phyloP scores from a whole-genome alignment of 2,113 vertebrate species.

The Chaetodon trifascialis region DNA sequence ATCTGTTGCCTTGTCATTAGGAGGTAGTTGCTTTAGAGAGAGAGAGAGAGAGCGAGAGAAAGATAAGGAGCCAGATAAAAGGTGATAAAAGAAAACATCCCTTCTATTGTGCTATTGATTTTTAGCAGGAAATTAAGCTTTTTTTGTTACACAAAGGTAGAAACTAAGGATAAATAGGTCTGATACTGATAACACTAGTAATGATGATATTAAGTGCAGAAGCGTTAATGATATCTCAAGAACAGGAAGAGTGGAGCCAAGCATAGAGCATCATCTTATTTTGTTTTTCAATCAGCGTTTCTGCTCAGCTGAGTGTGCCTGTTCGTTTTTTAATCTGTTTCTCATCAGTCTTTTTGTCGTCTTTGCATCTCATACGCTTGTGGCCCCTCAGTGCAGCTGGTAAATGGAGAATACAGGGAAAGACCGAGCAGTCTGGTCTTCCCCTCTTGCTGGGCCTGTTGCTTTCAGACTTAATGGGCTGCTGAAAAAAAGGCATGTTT shows the following conservation, averaged over 20 bases:
- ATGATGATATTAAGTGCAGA: conserved; percentile 53
- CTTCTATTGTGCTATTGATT: conserved; percentile 56
- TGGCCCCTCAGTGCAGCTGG: conserved; percentile 4
- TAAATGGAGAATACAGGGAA: conserved; percentile 14
- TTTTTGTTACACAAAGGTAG: conserved; percentile 37
- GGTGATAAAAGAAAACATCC: conserved; percentile 11
- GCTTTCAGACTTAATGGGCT: conserved; percentile 63
- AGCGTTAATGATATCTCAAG: conserved; percentile 52
- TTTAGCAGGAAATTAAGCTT: conserved; percentile 39
- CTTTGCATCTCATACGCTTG: conserved; percentile 1
- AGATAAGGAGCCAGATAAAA: conserved; percentile 33
- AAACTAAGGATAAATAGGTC: conserved; percentile 52
- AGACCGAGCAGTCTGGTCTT: background rate
- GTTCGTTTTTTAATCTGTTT: conserved; percentile 47
- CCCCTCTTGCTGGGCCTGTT: conserved; percentile 1
- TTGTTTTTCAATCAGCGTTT: conserved; percentile 38
- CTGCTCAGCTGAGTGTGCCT: conserved; percentile 39
- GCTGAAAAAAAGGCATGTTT: conserved; percentile 41
- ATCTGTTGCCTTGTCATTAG: conserved; percentile 39
- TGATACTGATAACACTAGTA: conserved; percentile 58
- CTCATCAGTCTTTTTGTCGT: conserved; percentile 19
- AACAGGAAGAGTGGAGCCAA: conserved; percentile 20
- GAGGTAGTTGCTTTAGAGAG: conserved; percentile 5
- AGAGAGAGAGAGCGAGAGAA: background rate
- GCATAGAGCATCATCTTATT: conserved; percentile 17